Conservation (phyloP, 2,888 invertebrate genomes). For the Ferrisia virgata region DNA sequence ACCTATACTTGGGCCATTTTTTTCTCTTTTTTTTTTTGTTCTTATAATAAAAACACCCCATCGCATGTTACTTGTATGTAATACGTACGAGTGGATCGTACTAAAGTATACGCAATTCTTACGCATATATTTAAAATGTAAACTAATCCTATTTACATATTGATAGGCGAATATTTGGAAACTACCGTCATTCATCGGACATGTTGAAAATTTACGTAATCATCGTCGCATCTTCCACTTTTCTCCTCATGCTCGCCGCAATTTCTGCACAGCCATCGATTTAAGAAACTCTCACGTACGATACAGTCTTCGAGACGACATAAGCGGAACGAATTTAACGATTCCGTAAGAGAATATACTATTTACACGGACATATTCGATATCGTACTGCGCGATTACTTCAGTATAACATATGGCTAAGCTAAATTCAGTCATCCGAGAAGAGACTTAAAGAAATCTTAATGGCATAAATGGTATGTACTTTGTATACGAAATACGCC, state of each 20-base stretch:
- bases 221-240: background rate
- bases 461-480: background rate
- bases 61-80: too few relatives aligned
- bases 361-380: background rate
- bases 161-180: background rate
- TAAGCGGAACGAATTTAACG: slow-evolving; percentile 9
- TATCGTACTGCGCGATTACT: background rate
- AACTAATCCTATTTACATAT: background rate
- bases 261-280: background rate
- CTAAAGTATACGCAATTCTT: background rate
- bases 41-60: background rate
- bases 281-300: background rate
- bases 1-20: too few relatives aligned
- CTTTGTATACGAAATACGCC: background rate
- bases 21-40: background rate
- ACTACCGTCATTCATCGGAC: too few relatives aligned
- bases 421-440: slow-evolving; percentile 12
- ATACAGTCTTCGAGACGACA: background rate
- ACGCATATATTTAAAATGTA: background rate
- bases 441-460: slow-evolving; percentile 1
- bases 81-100: background rate
- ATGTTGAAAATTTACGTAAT: background rate
- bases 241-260: background rate
- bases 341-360: background rate
- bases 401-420: background rate